phyloP scores from a whole-genome alignment of 2,888 invertebrate species.

The Protonemura montana region DNA sequence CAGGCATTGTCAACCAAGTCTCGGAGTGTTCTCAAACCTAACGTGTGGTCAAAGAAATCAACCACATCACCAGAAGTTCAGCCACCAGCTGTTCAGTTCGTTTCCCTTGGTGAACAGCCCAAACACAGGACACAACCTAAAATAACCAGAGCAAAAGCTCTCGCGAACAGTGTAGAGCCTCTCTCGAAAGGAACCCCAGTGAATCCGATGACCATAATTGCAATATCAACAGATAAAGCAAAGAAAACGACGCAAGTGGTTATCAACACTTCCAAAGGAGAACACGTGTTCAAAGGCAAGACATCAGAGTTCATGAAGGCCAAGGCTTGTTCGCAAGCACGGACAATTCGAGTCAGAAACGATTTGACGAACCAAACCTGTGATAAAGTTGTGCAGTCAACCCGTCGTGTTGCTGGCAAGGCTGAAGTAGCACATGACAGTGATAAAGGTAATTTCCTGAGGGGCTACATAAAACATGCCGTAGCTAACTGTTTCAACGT shows the following conservation, averaged over 20 bases:
- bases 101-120: not conserved
- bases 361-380: not conserved
- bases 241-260: conserved; percentile 59
- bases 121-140: not conserved
- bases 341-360: not conserved
- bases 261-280: conserved; percentile 57
- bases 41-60: not conserved
- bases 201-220: conserved; percentile 56
- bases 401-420: not conserved
- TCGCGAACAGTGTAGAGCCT: not conserved
- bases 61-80: not conserved
- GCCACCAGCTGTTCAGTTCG: not conserved
- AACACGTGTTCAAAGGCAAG: conserved; percentile 58
- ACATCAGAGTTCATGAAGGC: conserved; percentile 57
- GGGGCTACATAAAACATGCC: not conserved
- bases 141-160: not conserved
- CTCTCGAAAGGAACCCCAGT: conserved; percentile 24
- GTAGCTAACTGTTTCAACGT: not conserved
- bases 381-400: not conserved
- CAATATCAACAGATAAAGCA: conserved; percentile 58
- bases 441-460: not conserved
- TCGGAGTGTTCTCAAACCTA: conserved; percentile 43
- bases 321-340: not conserved
- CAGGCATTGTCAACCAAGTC: conserved; percentile 33
- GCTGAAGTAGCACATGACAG: not conserved